Percentiles rank a stretch among this genome's conserved stretches.
Conservation (phyloP, 2,888 invertebrate species). For the Drosophila mercatorum region DNA sequence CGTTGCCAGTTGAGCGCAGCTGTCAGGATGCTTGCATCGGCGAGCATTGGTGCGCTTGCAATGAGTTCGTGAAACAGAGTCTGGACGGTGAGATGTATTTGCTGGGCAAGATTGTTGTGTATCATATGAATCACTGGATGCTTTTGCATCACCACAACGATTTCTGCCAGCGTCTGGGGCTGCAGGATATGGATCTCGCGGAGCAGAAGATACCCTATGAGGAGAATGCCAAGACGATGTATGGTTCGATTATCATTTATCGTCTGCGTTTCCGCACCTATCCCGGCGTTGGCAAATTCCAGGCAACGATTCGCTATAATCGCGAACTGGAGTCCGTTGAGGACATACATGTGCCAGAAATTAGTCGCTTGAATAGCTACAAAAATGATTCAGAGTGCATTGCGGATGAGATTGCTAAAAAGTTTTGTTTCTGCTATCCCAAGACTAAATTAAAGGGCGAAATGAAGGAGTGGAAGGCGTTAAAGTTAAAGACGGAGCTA, state of each 20-base stretch:
- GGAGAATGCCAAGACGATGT: slow-evolving; percentile 12
- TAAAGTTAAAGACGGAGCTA: slow-evolving; percentile 3
- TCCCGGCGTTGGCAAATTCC: slow-evolving; percentile 88
- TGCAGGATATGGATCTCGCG: slow-evolving; percentile 32
- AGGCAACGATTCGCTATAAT: slow-evolving; percentile 87
- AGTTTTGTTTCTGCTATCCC: slow-evolving; percentile 59
- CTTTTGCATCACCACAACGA: slow-evolving; percentile 11
- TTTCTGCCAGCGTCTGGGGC: slow-evolving; percentile 36
- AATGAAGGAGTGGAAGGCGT: slow-evolving; percentile 16
- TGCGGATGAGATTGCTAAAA: slow-evolving; percentile 35
- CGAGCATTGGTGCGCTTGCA: slow-evolving; percentile 90
- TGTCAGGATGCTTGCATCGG: slow-evolving; percentile 88
- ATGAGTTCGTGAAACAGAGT: slow-evolving; percentile 82
- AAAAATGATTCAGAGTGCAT: slow-evolving; percentile 85
- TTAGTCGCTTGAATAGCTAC: slow-evolving; percentile 86
- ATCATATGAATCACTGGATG: slow-evolving; percentile 61
- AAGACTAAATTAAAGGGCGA: not conserved
- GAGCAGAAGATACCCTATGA: slow-evolving; percentile 35
- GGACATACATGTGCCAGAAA: slow-evolving; percentile 85
- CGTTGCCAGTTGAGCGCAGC: slow-evolving; percentile 86
- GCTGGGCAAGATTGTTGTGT: slow-evolving; percentile 77
- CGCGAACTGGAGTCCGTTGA: slow-evolving; percentile 71
- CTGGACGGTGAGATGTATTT: slow-evolving; percentile 77
- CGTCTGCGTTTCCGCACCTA: slow-evolving; percentile 86
- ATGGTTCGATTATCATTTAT: slow-evolving; percentile 23